Percentiles rank a stretch among this genome's conserved stretches.
phyloP scores from a whole-genome alignment of 2,888 invertebrate species.

The Acholoe squamosa region DNA sequence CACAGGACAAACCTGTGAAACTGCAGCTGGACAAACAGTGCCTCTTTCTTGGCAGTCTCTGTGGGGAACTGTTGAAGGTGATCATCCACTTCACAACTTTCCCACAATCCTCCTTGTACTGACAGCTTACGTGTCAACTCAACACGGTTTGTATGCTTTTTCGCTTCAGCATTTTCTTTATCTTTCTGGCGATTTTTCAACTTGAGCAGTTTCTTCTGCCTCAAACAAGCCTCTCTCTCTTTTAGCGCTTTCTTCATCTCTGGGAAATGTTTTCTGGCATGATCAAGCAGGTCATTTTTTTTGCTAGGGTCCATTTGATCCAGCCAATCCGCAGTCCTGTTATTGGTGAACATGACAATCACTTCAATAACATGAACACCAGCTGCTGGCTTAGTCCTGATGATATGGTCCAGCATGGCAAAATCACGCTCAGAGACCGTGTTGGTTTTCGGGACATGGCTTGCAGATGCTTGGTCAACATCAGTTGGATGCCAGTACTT shows the following conservation, averaged over 20 bases:
- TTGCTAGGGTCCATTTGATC: neutral
- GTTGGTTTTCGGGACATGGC: neutral
- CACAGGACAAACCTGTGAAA: neutral
- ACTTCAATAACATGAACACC: no score
- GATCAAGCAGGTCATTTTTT: neutral
- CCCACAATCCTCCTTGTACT: neutral
- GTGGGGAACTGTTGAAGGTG: neutral
- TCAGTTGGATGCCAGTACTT: neutral
- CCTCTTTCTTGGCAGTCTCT: neutral
- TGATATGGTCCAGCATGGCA: no score
- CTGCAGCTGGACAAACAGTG: neutral
- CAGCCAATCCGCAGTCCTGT: constrained; percentile 14
- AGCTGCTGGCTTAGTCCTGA: constrained; percentile 10
- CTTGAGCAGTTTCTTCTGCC: neutral
- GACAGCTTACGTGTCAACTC: neutral
- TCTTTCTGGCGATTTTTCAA: neutral
- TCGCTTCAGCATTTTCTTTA: neutral
- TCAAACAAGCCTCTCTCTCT: neutral
- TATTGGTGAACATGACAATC: constrained; percentile 1
- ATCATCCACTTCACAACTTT: neutral
- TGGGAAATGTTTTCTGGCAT: neutral
- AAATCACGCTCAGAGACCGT: neutral
- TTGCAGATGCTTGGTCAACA: neutral
- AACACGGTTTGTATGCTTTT: neutral
- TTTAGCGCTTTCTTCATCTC: no score